A percentile compares a stretch with the other conserved stretches of the same genome.
phyloP scores from a whole-genome alignment of 2,888 invertebrate genomes.

The Thyatira batis region DNA sequence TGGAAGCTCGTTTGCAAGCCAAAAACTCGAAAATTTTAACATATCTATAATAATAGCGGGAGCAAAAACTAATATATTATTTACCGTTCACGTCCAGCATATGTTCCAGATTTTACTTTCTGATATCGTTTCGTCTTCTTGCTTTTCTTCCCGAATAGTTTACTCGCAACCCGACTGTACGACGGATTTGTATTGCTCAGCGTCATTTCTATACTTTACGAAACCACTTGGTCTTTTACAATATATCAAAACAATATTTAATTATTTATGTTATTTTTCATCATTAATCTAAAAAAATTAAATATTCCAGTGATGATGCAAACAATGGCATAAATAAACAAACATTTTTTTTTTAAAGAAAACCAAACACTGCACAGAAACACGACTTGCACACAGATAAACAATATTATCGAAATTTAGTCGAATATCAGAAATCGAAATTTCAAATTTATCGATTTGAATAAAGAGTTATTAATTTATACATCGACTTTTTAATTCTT shows the following conservation, averaged over 20 bases:
- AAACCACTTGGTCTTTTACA: background rate
- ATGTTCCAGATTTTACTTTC: slow-evolving; percentile 67
- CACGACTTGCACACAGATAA: background rate
- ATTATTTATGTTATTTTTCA: slow-evolving; percentile 1
- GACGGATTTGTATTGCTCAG: slow-evolving; percentile 58
- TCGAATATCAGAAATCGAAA: background rate
- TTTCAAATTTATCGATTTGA: background rate
- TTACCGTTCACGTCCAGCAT: slow-evolving; percentile 67
- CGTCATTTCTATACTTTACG: slow-evolving; percentile 52
- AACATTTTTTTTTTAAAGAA: background rate
- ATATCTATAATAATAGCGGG: too few species aligned
- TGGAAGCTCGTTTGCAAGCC: too few species aligned
- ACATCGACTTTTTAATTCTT: slow-evolving; percentile 5
- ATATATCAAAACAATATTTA: background rate
- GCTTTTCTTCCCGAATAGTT: slow-evolving; percentile 70
- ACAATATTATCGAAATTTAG: background rate
- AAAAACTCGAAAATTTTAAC: too few species aligned
- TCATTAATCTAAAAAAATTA: background rate
- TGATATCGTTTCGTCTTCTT: slow-evolving; percentile 64
- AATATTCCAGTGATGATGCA: background rate
- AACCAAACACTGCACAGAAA: background rate
- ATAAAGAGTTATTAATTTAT: background rate
- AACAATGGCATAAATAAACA: background rate
- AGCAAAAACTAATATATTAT: background rate
- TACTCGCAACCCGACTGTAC: slow-evolving; percentile 61